A percentile compares a stretch with the other conserved stretches of the same genome.
These are phyloP conservation scores for Mylabris phalerata DNA, from an alignment of 1,140 invertebrate species.

Conservation along the genomic window DNA sequence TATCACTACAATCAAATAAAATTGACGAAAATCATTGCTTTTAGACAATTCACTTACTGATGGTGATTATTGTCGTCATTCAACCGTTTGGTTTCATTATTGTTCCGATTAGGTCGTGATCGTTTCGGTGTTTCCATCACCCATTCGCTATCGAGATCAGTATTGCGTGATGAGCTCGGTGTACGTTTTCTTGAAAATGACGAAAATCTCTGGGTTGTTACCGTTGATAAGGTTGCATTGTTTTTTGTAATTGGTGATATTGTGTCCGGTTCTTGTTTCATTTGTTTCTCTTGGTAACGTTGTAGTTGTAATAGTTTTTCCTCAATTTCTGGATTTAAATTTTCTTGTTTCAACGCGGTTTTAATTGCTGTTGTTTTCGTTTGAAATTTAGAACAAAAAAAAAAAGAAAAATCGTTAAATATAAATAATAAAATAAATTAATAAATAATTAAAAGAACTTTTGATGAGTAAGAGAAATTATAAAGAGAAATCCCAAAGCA, in stretches of 20 bases:
- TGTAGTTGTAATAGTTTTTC: conserved; percentile 85
- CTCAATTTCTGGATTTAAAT: conserved; percentile 87
- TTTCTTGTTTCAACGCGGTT: conserved; percentile 76
- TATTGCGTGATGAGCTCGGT: conserved; percentile 36
- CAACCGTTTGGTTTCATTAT: conserved; percentile 28
- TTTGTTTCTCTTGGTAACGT: conserved; percentile 76
- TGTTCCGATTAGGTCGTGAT: conserved; percentile 27
- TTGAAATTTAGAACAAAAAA: conserved; percentile 10
- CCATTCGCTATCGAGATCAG: conserved; percentile 51
- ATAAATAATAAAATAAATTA: conserved; percentile 19
- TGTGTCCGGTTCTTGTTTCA: conserved; percentile 48
- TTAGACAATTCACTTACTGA: conserved; percentile 24
- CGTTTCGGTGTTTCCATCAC: conserved; percentile 49
- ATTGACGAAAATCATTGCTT: background rate
- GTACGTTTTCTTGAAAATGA: conserved; percentile 32
- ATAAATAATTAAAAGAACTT: conserved; percentile 19
- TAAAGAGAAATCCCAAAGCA: conserved; percentile 34
- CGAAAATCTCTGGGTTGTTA: conserved; percentile 23
- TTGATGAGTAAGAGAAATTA: conserved; percentile 2
- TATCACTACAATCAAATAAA: conserved; percentile 20
- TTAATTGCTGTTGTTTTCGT: conserved; percentile 60
- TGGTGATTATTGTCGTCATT: conserved; percentile 13
- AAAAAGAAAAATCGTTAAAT: conserved; percentile 22
- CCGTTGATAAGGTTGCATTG: conserved; percentile 22
- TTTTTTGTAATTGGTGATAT: conserved; percentile 21